Base-by-base conservation (phyloP, 2,797 vertebrate genomes). In the Catostomus latipinnis region DNA sequence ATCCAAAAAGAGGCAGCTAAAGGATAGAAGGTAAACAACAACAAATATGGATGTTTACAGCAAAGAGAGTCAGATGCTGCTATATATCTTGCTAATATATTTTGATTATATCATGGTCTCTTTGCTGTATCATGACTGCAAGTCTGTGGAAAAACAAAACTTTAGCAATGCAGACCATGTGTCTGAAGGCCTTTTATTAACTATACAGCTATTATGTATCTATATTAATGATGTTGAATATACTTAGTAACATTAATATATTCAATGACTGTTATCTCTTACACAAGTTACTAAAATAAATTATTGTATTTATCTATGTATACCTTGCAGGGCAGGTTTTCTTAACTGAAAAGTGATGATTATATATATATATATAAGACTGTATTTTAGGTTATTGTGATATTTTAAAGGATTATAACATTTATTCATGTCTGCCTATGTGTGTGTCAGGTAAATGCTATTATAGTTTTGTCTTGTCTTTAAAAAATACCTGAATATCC, bases 241-340 rank as follows among this genome's bases (percentile, higher is more conserved):
- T 94, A 88, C 88, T 81, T 71, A 88, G 89, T 87, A 90, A 92
- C 86, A 88, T 91, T 93, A 87, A 92, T 49, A 54, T 78, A 73
- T 65, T 80, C 53, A 18, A 80, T 87, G 92, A 94, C 93, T 95
- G 93, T 95, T 95, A 94, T 91, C 89, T 92, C 91, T 92, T 89
- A 90, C 87, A 89, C 92, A 88, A 90, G 89, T 69, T 82, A 84
- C 34, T 73, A 76, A 73, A 70, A 50, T 52, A 70, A 58, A 82
- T 79, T 85, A 83, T 81, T 84, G 74, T 86, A 78, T 62, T 80
- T 82, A 68, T 82, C 61, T 82, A 69, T 93, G 89, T 92, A 86
- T 89, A 81, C 54, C 43, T 67, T 50, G 63, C 71, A 14, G 46
- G 54, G 60, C 14, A 68, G n/a, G 49, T 65, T 84, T 84, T 50